Conservation (phyloP, 2,888 invertebrate genomes). For the Chalcis sispes region DNA sequence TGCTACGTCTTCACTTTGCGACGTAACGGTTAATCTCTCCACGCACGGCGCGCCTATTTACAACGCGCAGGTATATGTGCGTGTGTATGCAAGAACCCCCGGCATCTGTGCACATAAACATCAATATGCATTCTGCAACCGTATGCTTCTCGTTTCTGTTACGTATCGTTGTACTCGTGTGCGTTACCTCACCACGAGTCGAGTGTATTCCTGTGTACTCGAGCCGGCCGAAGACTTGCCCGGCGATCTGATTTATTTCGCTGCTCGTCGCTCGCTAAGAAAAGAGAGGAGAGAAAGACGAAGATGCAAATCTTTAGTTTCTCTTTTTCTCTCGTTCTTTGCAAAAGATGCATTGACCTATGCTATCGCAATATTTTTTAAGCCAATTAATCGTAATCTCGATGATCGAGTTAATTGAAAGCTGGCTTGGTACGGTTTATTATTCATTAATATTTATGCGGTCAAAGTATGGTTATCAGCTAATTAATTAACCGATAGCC, state of each 20-base stretch:
- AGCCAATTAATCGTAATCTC: constrained; percentile 22
- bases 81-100: no score
- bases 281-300: not conserved
- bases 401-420: not conserved
- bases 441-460: not conserved
- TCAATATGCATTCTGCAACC: constrained; percentile 38
- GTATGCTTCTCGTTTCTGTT: not conserved
- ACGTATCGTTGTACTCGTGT: not conserved
- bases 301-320: constrained; percentile 23
- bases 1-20: constrained; percentile 19
- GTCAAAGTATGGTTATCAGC: no score
- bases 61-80: not conserved
- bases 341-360: no score
- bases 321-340: not conserved
- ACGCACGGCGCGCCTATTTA: constrained; percentile 25
- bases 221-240: not conserved
- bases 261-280: not conserved
- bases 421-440: no score
- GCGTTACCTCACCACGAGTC: not conserved
- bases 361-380: constrained; percentile 12
- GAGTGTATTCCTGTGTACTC: no score
- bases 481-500: no score
- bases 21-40: constrained; percentile 32
- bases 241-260: constrained; percentile 39
- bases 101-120: constrained; percentile 30